A percentile compares a stretch with the other conserved stretches of the same genome.
phyloP scores from a whole-genome alignment of 2,113 vertebrate species.

The Aegithalos caudatus region DNA sequence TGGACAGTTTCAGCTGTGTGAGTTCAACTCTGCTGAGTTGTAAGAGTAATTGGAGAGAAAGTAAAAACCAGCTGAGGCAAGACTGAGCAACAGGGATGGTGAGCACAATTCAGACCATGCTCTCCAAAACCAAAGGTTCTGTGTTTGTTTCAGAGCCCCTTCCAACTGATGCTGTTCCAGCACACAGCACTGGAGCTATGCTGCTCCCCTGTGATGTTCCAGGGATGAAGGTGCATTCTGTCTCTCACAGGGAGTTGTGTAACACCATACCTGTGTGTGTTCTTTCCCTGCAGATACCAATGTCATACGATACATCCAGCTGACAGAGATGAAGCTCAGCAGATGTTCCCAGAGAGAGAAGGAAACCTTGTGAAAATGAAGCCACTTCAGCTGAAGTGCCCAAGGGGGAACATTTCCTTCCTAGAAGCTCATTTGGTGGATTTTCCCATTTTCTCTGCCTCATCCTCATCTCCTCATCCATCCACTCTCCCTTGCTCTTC shows the following conservation, averaged over 20 bases:
- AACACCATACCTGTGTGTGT: neutral
- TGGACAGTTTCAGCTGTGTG: neutral
- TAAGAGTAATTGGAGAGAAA: neutral
- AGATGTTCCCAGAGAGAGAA: constrained; percentile 92
- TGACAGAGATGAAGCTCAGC: constrained; percentile 99
- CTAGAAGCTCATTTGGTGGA: constrained; percentile 55
- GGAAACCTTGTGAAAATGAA: constrained; percentile 81
- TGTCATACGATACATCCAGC: constrained; percentile 96
- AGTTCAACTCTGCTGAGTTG: neutral
- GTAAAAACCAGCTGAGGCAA: neutral
- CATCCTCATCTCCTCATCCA: constrained; percentile 7
- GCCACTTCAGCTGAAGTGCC: constrained; percentile 41
- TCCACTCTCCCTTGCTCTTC: constrained; percentile 30
- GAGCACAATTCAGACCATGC: neutral
- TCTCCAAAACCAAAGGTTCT: neutral
- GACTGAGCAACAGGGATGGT: neutral
- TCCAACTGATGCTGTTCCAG: neutral
- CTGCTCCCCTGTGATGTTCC: neutral
- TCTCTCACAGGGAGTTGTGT: neutral
- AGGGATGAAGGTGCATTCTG: neutral
- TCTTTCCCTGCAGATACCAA: constrained; percentile 88
- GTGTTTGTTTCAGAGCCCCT: neutral
- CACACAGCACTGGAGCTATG: rapidly evolving
- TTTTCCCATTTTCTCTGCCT: constrained; percentile 53
- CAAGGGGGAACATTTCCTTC: constrained; percentile 19